A percentile compares a stretch with the other conserved stretches of the same genome.
Evolutionary conservation across 2,797 vertebrate species (phyloP).

Genomic region (Brachyalestes nurse): DNA sequence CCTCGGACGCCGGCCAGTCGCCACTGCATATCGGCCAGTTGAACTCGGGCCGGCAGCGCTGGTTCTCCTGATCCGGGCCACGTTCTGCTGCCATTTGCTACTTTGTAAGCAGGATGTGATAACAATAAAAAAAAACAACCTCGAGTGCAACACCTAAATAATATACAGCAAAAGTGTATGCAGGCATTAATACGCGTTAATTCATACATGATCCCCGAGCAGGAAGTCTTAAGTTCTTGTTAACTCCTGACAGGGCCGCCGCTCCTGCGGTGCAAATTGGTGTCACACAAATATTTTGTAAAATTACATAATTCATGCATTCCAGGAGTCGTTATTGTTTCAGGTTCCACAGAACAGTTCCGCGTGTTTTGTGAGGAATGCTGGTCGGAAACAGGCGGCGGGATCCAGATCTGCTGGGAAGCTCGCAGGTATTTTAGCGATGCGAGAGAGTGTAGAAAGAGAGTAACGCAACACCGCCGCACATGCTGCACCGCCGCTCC

Average conservation of each 20-base stretch:
- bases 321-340: neutral
- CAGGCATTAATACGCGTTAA: conserved; percentile 12
- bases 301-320: neutral
- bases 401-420: too few relatives aligned
- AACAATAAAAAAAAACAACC: neutral
- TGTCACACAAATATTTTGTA: neutral
- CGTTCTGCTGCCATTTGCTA: neutral
- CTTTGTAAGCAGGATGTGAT: neutral
- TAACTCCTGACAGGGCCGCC: too few relatives aligned
- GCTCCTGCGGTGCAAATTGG: conserved; percentile 26
- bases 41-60: too few relatives aligned
- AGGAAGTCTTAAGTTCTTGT: conserved; percentile 38
- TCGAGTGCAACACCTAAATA: conserved; percentile 30
- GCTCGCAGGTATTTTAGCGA: neutral
- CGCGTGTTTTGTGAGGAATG: neutral
- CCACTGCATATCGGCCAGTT: too few relatives aligned
- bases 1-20: neutral
- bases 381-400: too few relatives aligned
- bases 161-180: conserved; percentile 34
- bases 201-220: conserved; percentile 33
- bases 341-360: neutral
- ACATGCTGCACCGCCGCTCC: neutral
- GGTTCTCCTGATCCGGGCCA: neutral
- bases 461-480: neutral
- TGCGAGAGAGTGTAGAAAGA: neutral